Percentiles rank a stretch among this genome's conserved stretches.
Conservation (phyloP, 2,797 vertebrate species). For the Bucorvus abyssinicus region DNA sequence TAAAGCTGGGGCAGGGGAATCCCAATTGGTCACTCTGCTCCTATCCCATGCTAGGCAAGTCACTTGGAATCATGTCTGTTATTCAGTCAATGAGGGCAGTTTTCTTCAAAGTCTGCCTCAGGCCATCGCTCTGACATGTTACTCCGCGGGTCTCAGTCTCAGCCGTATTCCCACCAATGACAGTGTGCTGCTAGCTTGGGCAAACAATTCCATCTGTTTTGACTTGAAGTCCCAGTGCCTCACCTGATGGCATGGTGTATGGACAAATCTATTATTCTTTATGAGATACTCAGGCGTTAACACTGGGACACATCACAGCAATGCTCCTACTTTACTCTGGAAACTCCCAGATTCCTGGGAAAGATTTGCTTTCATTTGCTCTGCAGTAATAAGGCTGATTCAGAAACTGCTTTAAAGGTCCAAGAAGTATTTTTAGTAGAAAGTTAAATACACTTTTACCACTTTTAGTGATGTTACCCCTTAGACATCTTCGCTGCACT, state of each 20-base stretch:
- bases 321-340: not conserved
- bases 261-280: not conserved
- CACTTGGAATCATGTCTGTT: not conserved
- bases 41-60: not conserved
- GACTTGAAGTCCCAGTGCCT: not conserved
- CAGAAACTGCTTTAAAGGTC: not conserved
- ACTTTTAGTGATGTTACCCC: not conserved
- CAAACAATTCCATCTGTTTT: not conserved
- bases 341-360: not conserved
- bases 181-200: not conserved
- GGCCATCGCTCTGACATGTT: not conserved
- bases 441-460: not conserved
- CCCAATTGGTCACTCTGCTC: not conserved
- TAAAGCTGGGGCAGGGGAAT: not conserved
- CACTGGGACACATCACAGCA: not conserved
- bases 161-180: not conserved
- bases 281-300: not conserved
- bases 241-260: accelerated
- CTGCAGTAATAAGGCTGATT: not conserved
- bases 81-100: not conserved
- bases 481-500: not conserved
- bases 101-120: not conserved
- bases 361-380: not conserved
- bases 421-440: not conserved
- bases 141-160: not conserved